Base-by-base conservation (phyloP, 2,113 vertebrate genomes). In the Myrmecobius fasciatus region DNA sequence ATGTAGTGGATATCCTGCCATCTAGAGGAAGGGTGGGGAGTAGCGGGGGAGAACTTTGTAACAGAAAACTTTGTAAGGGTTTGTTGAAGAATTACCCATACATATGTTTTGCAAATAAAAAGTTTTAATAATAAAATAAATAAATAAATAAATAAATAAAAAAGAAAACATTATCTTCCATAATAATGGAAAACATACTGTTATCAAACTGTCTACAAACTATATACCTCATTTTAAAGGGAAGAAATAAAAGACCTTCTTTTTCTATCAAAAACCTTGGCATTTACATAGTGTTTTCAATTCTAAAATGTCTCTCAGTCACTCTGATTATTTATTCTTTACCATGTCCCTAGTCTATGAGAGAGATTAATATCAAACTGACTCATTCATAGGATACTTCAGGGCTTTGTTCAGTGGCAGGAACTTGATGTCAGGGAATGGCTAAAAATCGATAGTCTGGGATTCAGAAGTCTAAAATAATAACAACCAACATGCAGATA, bases 271-370 rank as follows among this genome's bases (percentile, higher is more conserved):
- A 96, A 96, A 90, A 92, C 92, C 36, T 93, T 95, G 91, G 20
- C 28, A 93, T 95, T 96, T 97, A 28, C 92, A 92, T 94, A 90
- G 91, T 95, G 36, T 25, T 96, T 95, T 91, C 83, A 91, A 89
- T 96, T 91, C 96, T 2, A 48, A 95, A 93, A 94, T 43, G 53
- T 7, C 7, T 92, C 47, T n/a, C 5, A 91, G 52, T 36, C 49
- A 56, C 53, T 12, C 25, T 90, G 22, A 95, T 95, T 94, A 91
- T 47, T 60, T 94, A 28, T 94, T 89, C 26, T 53, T 91, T 47
- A 75, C 92, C 47, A 91, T 91, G 53, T 56, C 47, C 20, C 89
- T 89, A 49, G 94, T 88, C 94, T 90, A 91, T 28, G 53, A 91
- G 20, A 67, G 0, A 83, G 75, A 94, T 94, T 83, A 94, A 95